Base-by-base conservation (phyloP, 2,888 invertebrate genomes). In the Tenthredo notha region DNA sequence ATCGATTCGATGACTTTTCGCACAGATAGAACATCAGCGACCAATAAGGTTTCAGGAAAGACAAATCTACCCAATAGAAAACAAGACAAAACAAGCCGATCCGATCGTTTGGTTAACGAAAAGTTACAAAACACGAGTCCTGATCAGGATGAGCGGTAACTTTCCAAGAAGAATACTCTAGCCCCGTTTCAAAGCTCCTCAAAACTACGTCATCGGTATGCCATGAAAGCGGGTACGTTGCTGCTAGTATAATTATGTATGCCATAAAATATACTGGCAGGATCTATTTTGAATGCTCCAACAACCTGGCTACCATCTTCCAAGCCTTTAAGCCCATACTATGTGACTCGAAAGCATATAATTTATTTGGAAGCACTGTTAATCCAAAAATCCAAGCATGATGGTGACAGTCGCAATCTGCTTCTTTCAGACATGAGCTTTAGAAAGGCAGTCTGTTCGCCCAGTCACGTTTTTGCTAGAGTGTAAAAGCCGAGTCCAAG, bases 401-500 rank as follows among this genome's bases (percentile, higher is more conserved):
- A 25, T 61, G 25, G 25, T 61, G 61, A 61, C 61, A 25, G 25
- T 61, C 21, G 25, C 29, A 15, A 67, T 67, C 21, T 18, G 67
- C 18, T 67, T 67, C 15, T 6, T 25, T 33, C 25, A 6, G n/a
- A 18, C 77, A 54, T 9, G 54, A 54, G 29, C 29, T 54, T 54
- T n/a, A 18, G 29, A 33, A 33, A n/a, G 77, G 77, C 77, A 54
- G 33, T 77, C 54, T 18, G 18, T 77, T 77, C 33, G 47, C 77
- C n/a, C 50, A 18, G 54, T 77, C 54, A 40, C 54, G 29, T 43
- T 54, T 50, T 54, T 54, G n/a, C 18, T 25, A 77, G 77, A 54
- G 77, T 77, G 37, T 54, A 77, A 54, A 77, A 77, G 50, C 77
- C 77, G 77, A 29, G 29, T 47, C 77, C 77, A 77, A 77, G 77